A percentile compares a stretch with the other conserved stretches of the same genome.
Evolutionary conservation across 2,113 vertebrate genomes (phyloP).

Genomic region (Hypanus sabinus): DNA sequence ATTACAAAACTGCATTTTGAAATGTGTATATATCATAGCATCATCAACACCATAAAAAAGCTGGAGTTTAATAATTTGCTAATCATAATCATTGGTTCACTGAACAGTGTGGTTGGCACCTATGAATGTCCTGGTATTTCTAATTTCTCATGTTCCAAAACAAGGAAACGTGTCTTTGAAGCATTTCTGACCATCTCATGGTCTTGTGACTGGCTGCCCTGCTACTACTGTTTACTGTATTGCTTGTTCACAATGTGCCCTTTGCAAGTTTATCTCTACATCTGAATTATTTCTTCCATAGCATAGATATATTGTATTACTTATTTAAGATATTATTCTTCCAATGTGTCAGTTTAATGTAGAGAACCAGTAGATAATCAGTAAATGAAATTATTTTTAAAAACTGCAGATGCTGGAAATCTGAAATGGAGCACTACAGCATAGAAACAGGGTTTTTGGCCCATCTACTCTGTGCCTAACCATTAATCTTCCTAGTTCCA

Average conservation of each 20-base stretch:
- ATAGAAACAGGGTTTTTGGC: no score
- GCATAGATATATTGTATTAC: conserved; percentile 38
- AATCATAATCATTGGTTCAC: conserved; percentile 45
- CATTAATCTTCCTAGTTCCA: no score
- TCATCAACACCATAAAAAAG: conserved; percentile 43
- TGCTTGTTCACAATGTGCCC: conserved; percentile 36
- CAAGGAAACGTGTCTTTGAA: conserved; percentile 37
- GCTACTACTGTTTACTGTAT: conserved; percentile 39
- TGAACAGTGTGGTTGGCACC: conserved; percentile 39
- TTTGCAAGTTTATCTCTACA: neutral
- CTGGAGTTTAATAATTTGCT: conserved; percentile 48
- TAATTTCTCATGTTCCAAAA: conserved; percentile 36
- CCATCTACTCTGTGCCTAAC: no score
- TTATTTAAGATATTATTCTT: conserved; percentile 41
- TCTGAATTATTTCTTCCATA: neutral
- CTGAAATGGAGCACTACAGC: no score
- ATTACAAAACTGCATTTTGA: conserved; percentile 16
- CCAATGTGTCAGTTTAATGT: neutral
- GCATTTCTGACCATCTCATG: neutral
- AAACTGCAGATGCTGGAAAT: no score
- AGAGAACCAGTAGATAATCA: conserved; percentile 39
- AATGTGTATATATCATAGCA: neutral
- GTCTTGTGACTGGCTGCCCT: conserved; percentile 40
- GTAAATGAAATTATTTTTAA: neutral
- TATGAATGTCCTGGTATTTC: conserved; percentile 38